Percentiles rank a stretch among this genome's conserved stretches.
Evolutionary conservation across 2,888 invertebrate genomes (phyloP).

Genomic region (Thymelicus lineola): DNA sequence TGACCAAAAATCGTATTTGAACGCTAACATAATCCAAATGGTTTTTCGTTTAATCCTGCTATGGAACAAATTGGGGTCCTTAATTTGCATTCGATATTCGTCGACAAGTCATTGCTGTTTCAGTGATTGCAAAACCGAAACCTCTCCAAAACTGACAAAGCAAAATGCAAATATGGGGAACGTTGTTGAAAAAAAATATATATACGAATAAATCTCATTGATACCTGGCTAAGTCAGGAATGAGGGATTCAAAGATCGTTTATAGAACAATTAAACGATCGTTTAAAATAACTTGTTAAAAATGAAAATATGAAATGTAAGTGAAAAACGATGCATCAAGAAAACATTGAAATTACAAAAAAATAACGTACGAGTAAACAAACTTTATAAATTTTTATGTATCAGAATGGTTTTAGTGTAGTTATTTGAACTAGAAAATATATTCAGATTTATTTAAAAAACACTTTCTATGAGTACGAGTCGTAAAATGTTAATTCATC

Average conservation of each 20-base stretch:
- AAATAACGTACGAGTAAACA: no score
- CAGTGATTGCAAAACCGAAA: slow-evolving; percentile 23
- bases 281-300: background rate
- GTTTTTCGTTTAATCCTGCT: slow-evolving; percentile 22
- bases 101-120: slow-evolving; percentile 21
- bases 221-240: background rate
- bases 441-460: no score
- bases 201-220: slow-evolving; percentile 24
- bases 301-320: background rate
- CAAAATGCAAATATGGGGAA: slow-evolving; percentile 25
- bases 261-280: no score
- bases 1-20: slow-evolving; percentile 3
- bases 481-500: no score
- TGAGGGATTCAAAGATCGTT: no score
- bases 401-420: no score
- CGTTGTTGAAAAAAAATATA: slow-evolving; percentile 23
- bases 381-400: no score
- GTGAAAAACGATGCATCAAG: background rate
- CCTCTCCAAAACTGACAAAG: slow-evolving; percentile 30
- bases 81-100: slow-evolving; percentile 32
- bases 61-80: slow-evolving; percentile 20
- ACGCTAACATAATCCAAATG: slow-evolving; percentile 5
- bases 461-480: no score
- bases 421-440: no score
- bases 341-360: no score